Base-by-base conservation (phyloP, 2,888 invertebrate genomes). In the Timandra comae region DNA sequence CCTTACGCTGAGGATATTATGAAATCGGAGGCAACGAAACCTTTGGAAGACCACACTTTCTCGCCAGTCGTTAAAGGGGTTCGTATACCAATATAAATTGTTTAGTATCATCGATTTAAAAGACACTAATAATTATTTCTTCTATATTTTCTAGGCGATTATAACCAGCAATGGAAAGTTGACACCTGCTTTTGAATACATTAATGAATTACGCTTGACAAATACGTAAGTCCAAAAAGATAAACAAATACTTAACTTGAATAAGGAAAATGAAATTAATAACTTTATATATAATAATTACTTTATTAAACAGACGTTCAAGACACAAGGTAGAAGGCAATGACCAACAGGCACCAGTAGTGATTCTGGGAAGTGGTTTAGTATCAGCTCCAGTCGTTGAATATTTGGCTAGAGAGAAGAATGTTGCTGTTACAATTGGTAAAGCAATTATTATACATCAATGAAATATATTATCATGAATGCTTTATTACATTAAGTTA, bases 321-420 rank as follows among this genome's bases (percentile, higher is more conserved):
- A 89, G 90, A 2, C 93, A 94, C 58, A 94, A 93, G 68, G 89
- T 91, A 25, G 91, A 91, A 52, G 88, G 89, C 7, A 84, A 86
- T 23, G 89, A 89, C 23, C 86, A 87, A 24, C 87, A 89, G 51
- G 92, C 91, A 48, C 89, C 91, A 33, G 93, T 98, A 0, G 88
- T 99, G 6, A 93, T 99, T 2, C 86, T 99, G 7, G 99, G 99
- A 1, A 97, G 99, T 21, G 99, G 99, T 0, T 91, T 95, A 63
- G 99, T 99, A 0, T 93, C 97, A 0, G 93, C 94, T 0, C 99
- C 99, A 0, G 88, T 98, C 1, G 94, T 99, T 0, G 98, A 99
- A 68, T 99, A 98, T 81, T 86, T 99, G 13, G 89, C 94, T 34
- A 88, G 95, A 30, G 94, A 97, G 59, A 88, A 90, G 45, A 91